Conservation (phyloP, 2,113 vertebrate species). For the Phaethon lepturus region DNA sequence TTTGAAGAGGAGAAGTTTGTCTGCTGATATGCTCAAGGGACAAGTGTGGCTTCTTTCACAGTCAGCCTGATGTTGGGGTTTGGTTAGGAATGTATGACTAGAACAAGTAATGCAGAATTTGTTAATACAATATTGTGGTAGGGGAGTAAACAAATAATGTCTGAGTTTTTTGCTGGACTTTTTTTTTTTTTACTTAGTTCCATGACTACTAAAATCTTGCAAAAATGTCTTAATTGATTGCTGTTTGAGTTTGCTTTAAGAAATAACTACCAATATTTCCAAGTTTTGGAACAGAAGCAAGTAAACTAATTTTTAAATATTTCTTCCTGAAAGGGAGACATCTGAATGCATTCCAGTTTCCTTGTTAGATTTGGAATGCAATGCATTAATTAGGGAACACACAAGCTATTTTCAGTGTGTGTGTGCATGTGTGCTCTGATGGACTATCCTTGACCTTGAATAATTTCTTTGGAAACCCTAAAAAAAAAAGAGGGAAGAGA, state of each 20-base stretch:
- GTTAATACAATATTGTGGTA: background rate
- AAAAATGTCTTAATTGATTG: background rate
- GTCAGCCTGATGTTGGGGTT: background rate
- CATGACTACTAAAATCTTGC: background rate
- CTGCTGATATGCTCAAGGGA: background rate
- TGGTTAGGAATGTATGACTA: conserved; percentile 32
- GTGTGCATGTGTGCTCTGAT: background rate
- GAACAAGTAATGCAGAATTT: conserved; percentile 19
- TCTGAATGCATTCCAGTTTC: background rate
- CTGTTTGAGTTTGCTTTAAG: background rate
- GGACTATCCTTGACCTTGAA: conserved; percentile 4
- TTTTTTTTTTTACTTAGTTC: background rate
- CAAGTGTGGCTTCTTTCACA: accelerated
- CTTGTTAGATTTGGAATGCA: conserved; percentile 21
- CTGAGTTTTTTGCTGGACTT: background rate
- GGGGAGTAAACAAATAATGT: background rate
- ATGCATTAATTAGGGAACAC: background rate
- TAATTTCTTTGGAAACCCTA: background rate
- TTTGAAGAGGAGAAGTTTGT: background rate
- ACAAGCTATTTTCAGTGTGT: background rate
- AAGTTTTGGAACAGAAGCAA: background rate
- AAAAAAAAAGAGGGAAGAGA: background rate
- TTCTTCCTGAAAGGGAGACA: background rate
- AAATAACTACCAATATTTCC: background rate
- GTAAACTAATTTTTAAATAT: background rate